These are phyloP conservation scores for Drosophila arizonae DNA, from an alignment of 1,140 invertebrate genomes.

Conservation along the genomic window DNA sequence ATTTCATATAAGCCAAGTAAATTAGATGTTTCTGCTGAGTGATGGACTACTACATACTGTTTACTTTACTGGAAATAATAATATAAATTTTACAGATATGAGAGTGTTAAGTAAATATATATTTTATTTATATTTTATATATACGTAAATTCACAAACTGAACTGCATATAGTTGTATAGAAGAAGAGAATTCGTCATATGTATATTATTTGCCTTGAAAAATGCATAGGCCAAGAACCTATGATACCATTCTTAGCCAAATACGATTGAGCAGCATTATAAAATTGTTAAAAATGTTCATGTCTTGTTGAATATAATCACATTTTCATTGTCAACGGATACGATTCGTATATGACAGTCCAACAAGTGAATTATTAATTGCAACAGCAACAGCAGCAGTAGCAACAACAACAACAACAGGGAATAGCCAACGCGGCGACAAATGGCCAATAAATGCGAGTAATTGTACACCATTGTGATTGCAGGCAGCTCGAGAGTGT, in stretches of 20 bases:
- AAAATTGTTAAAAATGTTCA: constrained; percentile 43
- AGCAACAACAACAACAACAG: constrained; percentile 26
- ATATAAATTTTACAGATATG: no score
- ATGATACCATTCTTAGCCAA: neutral
- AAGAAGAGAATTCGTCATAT: neutral
- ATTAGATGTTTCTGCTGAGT: neutral
- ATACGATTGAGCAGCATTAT: neutral
- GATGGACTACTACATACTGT: neutral
- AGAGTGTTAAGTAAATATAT: no score
- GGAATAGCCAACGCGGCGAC: constrained; percentile 41
- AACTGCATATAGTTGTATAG: no score
- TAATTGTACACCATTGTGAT: constrained; percentile 62
- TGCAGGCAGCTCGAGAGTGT: constrained; percentile 15
- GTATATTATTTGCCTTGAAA: neutral
- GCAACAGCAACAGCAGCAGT: constrained; percentile 32
- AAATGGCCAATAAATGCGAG: constrained; percentile 61
- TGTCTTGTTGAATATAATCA: constrained; percentile 51
- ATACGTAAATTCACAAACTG: no score
- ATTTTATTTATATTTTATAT: no score
- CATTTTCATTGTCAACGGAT: constrained; percentile 68
- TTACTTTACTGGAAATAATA: neutral
- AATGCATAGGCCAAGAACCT: neutral
- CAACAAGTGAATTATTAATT: constrained; percentile 78
- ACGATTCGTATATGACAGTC: constrained; percentile 47
- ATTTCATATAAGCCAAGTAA: constrained; percentile 34